These are phyloP conservation scores for Diachrysia chrysitis DNA, from an alignment of 2,888 invertebrate genomes.

Conservation along the genomic window DNA sequence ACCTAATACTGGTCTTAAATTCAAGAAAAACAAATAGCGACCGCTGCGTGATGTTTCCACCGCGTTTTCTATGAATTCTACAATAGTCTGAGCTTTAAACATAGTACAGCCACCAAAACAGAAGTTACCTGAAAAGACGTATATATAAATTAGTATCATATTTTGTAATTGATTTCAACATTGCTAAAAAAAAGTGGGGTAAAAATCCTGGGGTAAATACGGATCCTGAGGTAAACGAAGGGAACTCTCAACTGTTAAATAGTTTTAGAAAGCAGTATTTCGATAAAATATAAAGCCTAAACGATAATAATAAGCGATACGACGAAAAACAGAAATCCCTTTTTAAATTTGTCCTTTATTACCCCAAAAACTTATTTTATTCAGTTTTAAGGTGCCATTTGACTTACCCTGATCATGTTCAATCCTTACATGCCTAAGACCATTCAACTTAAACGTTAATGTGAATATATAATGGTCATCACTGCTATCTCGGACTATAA, in stretches of 20 bases:
- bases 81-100: conserved; percentile 98
- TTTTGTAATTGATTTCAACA: background rate
- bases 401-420: conserved; percentile 97
- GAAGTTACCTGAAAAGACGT: conserved; percentile 94
- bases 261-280: background rate
- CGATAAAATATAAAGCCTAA: background rate
- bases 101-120: conserved; percentile 98
- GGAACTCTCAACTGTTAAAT: background rate
- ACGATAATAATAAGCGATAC: no score
- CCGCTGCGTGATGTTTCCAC: conserved; percentile 98
- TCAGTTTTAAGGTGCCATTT: background rate
- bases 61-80: conserved; percentile 98
- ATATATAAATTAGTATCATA: conserved; percentile 4
- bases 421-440: conserved; percentile 97
- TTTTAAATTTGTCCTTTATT: no score
- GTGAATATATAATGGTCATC: conserved; percentile 98
- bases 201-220: no score
- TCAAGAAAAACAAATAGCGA: conserved; percentile 97
- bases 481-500: conserved; percentile 97
- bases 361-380: no score
- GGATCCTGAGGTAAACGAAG: no score
- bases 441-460: conserved; percentile 97
- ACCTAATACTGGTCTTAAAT: conserved; percentile 95
- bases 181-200: no score
- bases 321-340: background rate